A percentile compares a stretch with the other conserved stretches of the same genome.
Evolutionary conservation across 1,140 invertebrate genomes (phyloP).

Genomic region (Leucophenga varia): DNA sequence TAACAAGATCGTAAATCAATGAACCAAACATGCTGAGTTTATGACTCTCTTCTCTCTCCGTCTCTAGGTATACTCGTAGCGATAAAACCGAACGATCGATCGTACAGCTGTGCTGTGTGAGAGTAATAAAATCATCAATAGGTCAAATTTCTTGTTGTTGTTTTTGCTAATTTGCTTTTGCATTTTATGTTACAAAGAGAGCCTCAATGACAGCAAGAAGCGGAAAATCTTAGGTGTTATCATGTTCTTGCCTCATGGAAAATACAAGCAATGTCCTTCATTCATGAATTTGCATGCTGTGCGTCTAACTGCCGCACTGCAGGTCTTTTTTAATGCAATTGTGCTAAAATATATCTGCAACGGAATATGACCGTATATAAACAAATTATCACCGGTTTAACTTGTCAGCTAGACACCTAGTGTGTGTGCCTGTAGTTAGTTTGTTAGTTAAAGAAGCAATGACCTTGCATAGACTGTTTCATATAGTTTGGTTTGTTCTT

Average conservation of each 20-base stretch:
- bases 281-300: conserved; percentile 5
- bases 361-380: conserved; percentile 36
- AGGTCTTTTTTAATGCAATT: conserved; percentile 7
- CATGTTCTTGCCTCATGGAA: too few species aligned
- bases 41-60: conserved; percentile 10
- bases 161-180: conserved; percentile 33
- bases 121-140: too few species aligned
- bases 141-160: background rate
- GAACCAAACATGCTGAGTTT: conserved; percentile 6
- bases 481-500: too few species aligned
- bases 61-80: conserved; percentile 23
- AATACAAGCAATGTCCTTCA: too few species aligned
- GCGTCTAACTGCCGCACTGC: conserved; percentile 3
- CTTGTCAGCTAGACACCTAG: too few species aligned
- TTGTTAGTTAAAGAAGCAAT: too few species aligned
- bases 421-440: too few species aligned
- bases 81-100: background rate
- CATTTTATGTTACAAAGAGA: conserved; percentile 12
- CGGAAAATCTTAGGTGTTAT: too few species aligned
- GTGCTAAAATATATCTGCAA: too few species aligned
- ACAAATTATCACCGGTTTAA: conserved; percentile 44
- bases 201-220: too few species aligned
- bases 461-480: too few species aligned
- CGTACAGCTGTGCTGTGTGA: too few species aligned
- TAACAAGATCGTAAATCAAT: conserved; percentile 38